phyloP scores from a whole-genome alignment of 1,140 invertebrate genomes.

The Fopius arisanus region DNA sequence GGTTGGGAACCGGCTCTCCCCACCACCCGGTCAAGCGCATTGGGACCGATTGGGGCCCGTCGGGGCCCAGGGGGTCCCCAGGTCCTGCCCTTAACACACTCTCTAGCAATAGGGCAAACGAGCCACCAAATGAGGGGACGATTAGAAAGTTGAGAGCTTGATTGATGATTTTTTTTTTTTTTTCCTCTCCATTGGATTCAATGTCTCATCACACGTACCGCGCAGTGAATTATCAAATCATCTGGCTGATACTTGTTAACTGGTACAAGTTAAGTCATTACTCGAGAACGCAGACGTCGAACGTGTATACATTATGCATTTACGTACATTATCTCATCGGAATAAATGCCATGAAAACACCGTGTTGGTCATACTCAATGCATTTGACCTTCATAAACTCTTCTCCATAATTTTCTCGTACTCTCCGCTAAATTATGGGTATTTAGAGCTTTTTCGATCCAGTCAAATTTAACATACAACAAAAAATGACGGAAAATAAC shows the following conservation, averaged over 20 bases:
- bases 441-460: too few species aligned
- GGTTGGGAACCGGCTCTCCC: conserved; percentile 61
- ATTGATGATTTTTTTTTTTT: conserved; percentile 12
- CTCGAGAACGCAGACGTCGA: conserved; percentile 43
- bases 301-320: conserved; percentile 36
- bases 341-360: conserved; percentile 3
- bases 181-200: neutral
- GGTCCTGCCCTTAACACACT: conserved; percentile 40
- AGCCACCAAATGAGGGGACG: too few species aligned
- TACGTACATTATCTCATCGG: conserved; percentile 12
- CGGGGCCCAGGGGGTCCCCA: conserved; percentile 33
- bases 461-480: too few species aligned
- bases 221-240: conserved; percentile 59
- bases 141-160: too few species aligned
- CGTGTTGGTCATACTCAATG: neutral
- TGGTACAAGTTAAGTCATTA: conserved; percentile 58
- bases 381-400: neutral
- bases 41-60: conserved; percentile 42
- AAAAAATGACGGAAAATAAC: too few species aligned
- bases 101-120: neutral
- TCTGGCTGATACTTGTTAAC: conserved; percentile 53
- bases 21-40: conserved; percentile 33
- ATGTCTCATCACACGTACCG: conserved; percentile 23
- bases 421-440: too few species aligned
- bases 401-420: neutral